Evolutionary conservation across 2,113 vertebrate genomes (phyloP), one percentile per base, ranked within the genome.

Genomic region (Chauna torquata): DNA sequence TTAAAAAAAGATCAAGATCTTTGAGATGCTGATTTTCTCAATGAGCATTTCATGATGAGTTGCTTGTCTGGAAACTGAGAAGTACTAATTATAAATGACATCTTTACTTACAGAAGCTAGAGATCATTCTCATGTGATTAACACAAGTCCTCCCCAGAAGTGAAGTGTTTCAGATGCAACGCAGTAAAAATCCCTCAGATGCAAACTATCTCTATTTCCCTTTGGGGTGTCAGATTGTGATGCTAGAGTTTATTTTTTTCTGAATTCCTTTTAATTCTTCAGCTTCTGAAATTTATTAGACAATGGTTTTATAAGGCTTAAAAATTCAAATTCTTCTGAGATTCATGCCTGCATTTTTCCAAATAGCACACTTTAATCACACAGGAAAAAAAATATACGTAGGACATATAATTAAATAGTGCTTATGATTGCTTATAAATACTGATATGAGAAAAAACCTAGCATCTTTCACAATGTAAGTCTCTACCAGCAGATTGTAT

Each of bases 111-210:
- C 5, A 94, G 68, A 70, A 81, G 68, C 52, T 70, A 90, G 88
- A 92, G 76, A 93, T 90, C 42, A 94, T 90, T 90, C 93, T 84
- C 50, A 71, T 68, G 68, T 58, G 42, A 83, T 84, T 88, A 90
- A 88, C 68, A 81, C 45, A 86, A 83, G 40, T 75, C 9, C 76
- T 91, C 72, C 55, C 78, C 59, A 74, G 36, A 88, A 88, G 30
- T 32, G 42, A 86, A 78, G 22, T n/a, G 50, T 90, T 93, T 77
- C 45, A 45, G 88, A 88, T n/a, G 45, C 27, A 84, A 24, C 50
- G 40, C 5, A 3, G 50, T 59, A 54, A 92, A 54, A 75, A 89
- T 58, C 32, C 23, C 27, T 47, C 66, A 42, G 24, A 40, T 27
- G 70, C 19, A 90, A 70, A 83, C 6, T 2, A 80, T 66, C 28